Evolutionary conservation across 2,797 vertebrate species (phyloP).

Genomic region (Pipistrellus nathusii): DNA sequence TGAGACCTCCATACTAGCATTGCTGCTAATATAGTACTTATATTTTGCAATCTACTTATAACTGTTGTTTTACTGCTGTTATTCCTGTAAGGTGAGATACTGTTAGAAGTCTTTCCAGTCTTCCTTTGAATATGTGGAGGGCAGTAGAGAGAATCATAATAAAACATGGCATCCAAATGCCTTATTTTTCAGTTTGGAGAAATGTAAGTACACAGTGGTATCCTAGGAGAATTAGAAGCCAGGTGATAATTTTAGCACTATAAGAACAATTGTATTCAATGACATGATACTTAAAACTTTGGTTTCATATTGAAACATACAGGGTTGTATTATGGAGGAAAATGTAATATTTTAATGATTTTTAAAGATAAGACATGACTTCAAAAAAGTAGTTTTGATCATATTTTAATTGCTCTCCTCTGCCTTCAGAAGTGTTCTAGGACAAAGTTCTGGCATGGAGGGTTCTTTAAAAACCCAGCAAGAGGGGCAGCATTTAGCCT

Average conservation of each 20-base stretch:
- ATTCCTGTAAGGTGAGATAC: background rate
- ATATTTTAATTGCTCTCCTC: background rate
- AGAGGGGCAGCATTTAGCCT: background rate
- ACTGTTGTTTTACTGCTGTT: background rate
- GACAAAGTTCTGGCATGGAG: background rate
- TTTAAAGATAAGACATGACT: background rate
- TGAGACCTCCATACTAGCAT: background rate
- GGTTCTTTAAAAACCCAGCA: background rate
- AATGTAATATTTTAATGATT: background rate
- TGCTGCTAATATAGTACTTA: background rate
- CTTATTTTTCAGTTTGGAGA: conserved; percentile 57
- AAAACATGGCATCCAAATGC: conserved; percentile 36
- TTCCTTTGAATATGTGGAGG: background rate
- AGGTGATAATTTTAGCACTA: background rate
- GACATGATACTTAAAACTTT: background rate
- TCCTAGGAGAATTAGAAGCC: background rate
- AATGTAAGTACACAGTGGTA: background rate
- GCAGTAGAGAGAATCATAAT: conserved; percentile 24
- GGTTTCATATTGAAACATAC: conserved; percentile 27
- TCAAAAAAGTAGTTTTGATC: background rate
- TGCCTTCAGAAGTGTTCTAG: background rate
- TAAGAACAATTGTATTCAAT: conserved; percentile 8
- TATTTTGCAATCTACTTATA: background rate
- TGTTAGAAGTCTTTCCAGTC: background rate
- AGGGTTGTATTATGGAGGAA: background rate